Evolutionary conservation across 2,888 invertebrate species (phyloP).

Genomic region (Drosophila recens): DNA sequence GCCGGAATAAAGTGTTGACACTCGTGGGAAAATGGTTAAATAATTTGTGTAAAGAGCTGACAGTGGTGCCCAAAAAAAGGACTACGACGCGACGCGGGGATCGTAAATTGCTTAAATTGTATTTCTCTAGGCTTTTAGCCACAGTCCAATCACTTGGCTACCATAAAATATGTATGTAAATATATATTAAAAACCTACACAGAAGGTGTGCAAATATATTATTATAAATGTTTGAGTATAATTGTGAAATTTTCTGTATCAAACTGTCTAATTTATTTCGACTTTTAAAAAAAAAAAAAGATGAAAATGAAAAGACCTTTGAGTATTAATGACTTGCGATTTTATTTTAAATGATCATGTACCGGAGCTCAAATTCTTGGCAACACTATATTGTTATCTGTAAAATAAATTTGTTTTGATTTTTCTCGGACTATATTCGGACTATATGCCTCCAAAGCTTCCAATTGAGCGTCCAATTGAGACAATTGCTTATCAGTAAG

Average conservation of each 20-base stretch:
- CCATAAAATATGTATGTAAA: slow-evolving; percentile 63
- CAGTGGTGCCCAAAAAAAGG: slow-evolving; percentile 49
- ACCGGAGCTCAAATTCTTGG: too few relatives aligned
- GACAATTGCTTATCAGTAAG: too few relatives aligned
- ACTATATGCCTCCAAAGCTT: too few relatives aligned
- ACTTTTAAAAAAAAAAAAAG: not conserved
- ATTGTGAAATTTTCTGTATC: too few relatives aligned
- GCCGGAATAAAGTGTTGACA: slow-evolving; percentile 69
- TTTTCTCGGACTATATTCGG: too few relatives aligned
- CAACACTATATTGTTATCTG: too few relatives aligned
- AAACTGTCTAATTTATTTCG: not conserved
- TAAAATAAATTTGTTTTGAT: too few relatives aligned
- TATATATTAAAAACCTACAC: slow-evolving; percentile 16
- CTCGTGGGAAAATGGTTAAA: slow-evolving; percentile 80
- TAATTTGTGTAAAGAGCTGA: slow-evolving; percentile 78
- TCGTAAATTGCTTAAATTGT: slow-evolving; percentile 68
- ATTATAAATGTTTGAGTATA: not conserved
- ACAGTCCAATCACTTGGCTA: slow-evolving; percentile 26
- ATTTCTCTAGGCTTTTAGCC: slow-evolving; percentile 27
- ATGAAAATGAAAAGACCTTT: too few relatives aligned
- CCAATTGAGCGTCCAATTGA: too few relatives aligned
- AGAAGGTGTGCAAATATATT: not conserved
- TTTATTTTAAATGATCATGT: too few relatives aligned
- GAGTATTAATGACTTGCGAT: too few relatives aligned
- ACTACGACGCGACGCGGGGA: slow-evolving; percentile 32